Base-by-base conservation (phyloP, 2,113 vertebrate species). In the Gymnogyps californianus region DNA sequence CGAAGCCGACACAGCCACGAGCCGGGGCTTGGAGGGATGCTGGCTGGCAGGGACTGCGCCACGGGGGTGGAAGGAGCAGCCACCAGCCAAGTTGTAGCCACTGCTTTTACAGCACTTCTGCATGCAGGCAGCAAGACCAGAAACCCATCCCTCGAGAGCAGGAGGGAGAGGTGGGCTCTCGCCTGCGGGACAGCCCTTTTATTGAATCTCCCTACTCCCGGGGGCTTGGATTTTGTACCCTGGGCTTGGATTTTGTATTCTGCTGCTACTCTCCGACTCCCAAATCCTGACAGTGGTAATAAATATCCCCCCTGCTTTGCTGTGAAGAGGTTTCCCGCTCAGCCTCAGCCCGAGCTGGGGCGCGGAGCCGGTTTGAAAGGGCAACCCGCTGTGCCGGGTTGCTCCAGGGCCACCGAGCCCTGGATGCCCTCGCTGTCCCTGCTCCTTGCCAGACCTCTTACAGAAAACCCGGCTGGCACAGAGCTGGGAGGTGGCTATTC, bases 361-460 rank as follows among this genome's bases (percentile, higher is more conserved):
- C 14, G 2, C 2, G 3, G 83, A 90, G 72, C 44, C 0, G 3
- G 40, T 84, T 81, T 88, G 75, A 81, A 52, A 92, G 92, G 74
- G 24, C 2, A 0, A 55, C 89, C 76, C 0, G 3, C 93, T 90
- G 93, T 44, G 93, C 47, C 0, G 20, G 47, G 57, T 55, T 42
- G 86, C 89, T 42, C 52, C 42, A 40, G 95, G 95, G 90, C 92
- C 16, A 31, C 81, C 9, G 20, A 93, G 90, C 54, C 32, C 94
- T 94, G 90, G 93, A 87, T 81, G 87, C 16, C 44, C 88, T 92
- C 28, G 1, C 79, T 82, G 89, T 34, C 42, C 82, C 78, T 54
- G 65, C 70, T 54, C 70, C 8, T 18, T 88, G 93, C 83, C 95
- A 93, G 61, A 22, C 29, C 83, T 36, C 58, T 58, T 4, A 42